Conservation (phyloP, 2,797 vertebrate species). For the Delichon dasypus region DNA sequence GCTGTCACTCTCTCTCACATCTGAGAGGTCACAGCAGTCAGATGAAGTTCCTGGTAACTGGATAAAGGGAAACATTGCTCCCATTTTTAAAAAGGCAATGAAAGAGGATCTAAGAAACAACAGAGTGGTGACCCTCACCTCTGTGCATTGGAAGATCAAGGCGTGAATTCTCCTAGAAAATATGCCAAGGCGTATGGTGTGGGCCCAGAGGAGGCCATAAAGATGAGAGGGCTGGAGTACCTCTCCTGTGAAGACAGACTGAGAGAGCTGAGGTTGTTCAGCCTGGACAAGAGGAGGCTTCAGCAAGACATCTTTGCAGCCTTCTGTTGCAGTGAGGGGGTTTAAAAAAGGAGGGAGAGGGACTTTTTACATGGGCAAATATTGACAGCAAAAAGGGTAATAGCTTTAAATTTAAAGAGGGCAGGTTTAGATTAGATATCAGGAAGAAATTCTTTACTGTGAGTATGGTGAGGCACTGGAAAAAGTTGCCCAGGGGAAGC, state of each 20-base stretch:
- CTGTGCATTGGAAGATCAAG: neutral
- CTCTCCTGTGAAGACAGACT: neutral
- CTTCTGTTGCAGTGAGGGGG: neutral
- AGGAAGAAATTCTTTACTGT: neutral
- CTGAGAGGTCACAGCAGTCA: neutral
- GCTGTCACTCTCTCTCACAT: neutral
- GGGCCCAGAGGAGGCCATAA: neutral
- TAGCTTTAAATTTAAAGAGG: neutral
- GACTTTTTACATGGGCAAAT: neutral
- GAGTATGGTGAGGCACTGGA: neutral
- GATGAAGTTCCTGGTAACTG: neutral
- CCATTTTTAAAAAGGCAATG: neutral
- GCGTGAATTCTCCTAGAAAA: neutral
- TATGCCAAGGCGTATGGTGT: accelerated
- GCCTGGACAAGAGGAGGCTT: neutral
- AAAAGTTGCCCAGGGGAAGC: neutral
- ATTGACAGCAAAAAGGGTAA: neutral
- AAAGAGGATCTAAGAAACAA: neutral
- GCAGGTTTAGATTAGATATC: neutral
- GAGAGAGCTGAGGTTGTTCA: neutral
- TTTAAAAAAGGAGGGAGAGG: neutral
- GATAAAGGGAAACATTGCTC: neutral
- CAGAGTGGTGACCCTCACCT: neutral
- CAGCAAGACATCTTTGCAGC: neutral
- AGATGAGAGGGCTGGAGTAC: neutral